phyloP scores from a whole-genome alignment of 2,113 vertebrate genomes.

The Sturnira hondurensis region DNA sequence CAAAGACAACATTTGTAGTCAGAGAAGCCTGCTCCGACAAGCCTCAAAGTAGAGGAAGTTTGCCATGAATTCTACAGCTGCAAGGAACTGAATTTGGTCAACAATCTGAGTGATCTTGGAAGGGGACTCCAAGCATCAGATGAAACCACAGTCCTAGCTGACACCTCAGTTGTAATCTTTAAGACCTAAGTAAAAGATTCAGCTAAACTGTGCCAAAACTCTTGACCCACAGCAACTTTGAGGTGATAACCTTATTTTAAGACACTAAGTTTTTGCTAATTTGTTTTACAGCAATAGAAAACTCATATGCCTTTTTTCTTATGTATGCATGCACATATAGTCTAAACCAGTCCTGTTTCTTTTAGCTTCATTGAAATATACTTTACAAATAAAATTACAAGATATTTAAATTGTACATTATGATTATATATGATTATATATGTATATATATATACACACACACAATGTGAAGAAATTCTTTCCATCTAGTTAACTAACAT shows the following conservation, averaged over 20 bases:
- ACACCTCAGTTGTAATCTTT: background rate
- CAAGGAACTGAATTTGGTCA: background rate
- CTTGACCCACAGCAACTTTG: background rate
- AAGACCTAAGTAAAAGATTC: background rate
- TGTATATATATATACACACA: background rate
- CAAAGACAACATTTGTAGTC: background rate
- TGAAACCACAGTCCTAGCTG: background rate
- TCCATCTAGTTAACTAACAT: background rate
- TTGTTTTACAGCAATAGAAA: background rate
- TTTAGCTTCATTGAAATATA: background rate
- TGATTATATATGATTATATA: background rate
- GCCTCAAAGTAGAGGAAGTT: background rate
- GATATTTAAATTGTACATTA: background rate
- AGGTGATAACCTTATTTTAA: background rate
- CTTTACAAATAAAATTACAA: background rate
- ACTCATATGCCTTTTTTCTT: background rate
- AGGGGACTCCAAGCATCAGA: background rate
- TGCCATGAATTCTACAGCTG: background rate
- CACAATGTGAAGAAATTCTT: background rate
- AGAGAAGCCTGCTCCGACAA: background rate
- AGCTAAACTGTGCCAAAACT: background rate
- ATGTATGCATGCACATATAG: fast-evolving
- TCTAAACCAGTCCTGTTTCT: background rate
- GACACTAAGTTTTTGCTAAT: background rate
- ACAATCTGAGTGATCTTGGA: background rate